phyloP scores from a whole-genome alignment of 1,140 invertebrate species.

The Trichoplusia ni region DNA sequence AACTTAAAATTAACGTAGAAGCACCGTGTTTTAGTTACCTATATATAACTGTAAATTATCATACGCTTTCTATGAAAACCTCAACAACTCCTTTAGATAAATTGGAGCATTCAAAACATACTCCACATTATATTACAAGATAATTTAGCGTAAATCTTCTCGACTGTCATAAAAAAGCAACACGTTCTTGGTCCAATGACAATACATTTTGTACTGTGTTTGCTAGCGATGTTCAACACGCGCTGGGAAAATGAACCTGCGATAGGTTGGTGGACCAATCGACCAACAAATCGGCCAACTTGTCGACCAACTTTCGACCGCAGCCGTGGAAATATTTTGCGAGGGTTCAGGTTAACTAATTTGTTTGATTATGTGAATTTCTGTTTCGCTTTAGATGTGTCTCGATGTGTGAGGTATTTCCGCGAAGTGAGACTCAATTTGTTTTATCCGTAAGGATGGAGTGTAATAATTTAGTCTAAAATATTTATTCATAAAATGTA shows the following conservation, averaged over 20 bases:
- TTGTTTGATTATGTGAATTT: slow-evolving; percentile 29
- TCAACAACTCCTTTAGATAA: background rate
- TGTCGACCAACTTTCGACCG: background rate
- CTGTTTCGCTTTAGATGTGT: slow-evolving; percentile 2
- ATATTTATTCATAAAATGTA: too few relatives aligned
- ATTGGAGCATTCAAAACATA: slow-evolving; percentile 13
- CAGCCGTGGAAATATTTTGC: slow-evolving; percentile 26
- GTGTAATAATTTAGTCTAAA: too few relatives aligned
- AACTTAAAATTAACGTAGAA: too few relatives aligned
- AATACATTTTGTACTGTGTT: slow-evolving; percentile 31
- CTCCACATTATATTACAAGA: slow-evolving; percentile 25
- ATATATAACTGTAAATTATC: background rate
- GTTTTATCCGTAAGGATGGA: too few relatives aligned
- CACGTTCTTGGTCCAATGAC: slow-evolving; percentile 18
- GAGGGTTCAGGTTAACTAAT: slow-evolving; percentile 33
- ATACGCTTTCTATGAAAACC: background rate
- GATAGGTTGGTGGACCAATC: background rate
- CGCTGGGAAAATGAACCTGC: slow-evolving; percentile 19
- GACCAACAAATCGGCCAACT: background rate
- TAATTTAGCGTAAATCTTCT: slow-evolving; percentile 27
- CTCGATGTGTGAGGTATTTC: background rate
- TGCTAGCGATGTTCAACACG: background rate
- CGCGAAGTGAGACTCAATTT: slow-evolving; percentile 1
- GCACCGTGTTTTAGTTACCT: too few relatives aligned
- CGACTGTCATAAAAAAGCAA: slow-evolving; percentile 24